Percentiles rank a stretch among this genome's conserved stretches.
Evolutionary conservation across 2,888 invertebrate genomes (phyloP).

Genomic region (Fragum whitleyi): DNA sequence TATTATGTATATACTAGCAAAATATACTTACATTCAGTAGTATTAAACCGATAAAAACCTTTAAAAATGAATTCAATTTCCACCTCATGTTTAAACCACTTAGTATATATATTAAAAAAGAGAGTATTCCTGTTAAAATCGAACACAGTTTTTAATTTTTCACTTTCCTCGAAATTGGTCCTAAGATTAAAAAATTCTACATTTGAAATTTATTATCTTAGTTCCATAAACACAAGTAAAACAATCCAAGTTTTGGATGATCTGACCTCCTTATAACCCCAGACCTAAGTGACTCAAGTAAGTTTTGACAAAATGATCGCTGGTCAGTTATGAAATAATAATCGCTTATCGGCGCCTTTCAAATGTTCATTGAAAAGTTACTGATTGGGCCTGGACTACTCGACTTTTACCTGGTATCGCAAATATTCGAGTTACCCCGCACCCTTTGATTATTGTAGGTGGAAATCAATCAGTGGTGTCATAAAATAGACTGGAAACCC

Average conservation of each 20-base stretch:
- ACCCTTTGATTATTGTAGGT: conserved; percentile 35
- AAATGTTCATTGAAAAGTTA: conserved; percentile 37
- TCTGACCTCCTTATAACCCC: conserved; percentile 1
- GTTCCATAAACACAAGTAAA: neutral
- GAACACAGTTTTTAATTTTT: no score
- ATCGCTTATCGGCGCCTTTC: conserved; percentile 36
- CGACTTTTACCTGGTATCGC: conserved; percentile 8
- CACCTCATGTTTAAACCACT: conserved; percentile 2
- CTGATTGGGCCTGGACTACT: conserved; percentile 18
- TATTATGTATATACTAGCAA: no score
- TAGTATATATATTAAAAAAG: no score
- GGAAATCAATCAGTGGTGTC: conserved; percentile 27
- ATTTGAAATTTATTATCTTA: neutral
- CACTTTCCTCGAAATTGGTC: no score
- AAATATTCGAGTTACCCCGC: conserved; percentile 37
- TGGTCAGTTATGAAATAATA: conserved; percentile 30
- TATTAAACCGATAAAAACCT: neutral
- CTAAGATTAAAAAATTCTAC: no score
- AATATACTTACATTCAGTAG: conserved; percentile 12
- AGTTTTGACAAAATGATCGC: neutral
- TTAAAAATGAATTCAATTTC: neutral
- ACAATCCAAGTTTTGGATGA: neutral
- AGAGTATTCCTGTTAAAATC: no score
- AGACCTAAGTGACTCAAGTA: neutral
- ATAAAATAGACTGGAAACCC: neutral